Percentiles rank a stretch among this genome's conserved stretches.
phyloP scores from a whole-genome alignment of 2,113 vertebrate species.

The Xerus inauris region DNA sequence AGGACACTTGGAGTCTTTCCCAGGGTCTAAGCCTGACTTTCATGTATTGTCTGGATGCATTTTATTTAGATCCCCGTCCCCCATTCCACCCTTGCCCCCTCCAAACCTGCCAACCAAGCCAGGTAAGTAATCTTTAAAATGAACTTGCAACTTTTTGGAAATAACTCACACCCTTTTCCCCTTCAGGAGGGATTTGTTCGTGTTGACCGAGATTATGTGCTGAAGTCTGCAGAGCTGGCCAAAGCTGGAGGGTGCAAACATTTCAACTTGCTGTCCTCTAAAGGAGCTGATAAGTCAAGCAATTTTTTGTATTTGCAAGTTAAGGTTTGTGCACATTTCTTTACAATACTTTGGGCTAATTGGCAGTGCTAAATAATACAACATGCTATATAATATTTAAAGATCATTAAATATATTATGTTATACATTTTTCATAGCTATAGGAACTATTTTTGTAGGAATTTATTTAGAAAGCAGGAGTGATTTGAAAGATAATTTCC shows the following conservation, averaged over 20 bases:
- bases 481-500: conserved; percentile 43
- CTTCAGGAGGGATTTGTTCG: conserved; percentile 93
- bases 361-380: conserved; percentile 2
- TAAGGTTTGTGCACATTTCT: conserved; percentile 88
- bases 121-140: conserved; percentile 35
- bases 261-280: conserved; percentile 93
- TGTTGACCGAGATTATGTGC: conserved; percentile 95
- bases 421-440: not conserved
- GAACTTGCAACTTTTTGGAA: conserved; percentile 26
- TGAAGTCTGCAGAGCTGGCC: conserved; percentile 93
- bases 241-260: conserved; percentile 93
- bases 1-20: not conserved
- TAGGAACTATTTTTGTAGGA: not conserved
- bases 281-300: conserved; percentile 91
- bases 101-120: not conserved
- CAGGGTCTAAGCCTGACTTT: conserved; percentile 14
- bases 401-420: not conserved
- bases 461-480: conserved; percentile 17
- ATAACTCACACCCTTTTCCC: conserved; percentile 39
- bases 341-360: not conserved
- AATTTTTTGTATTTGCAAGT: conserved; percentile 92
- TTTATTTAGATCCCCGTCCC: not conserved
- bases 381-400: not conserved
- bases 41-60: not conserved
- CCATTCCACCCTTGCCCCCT: not conserved